Conservation (phyloP, 2,797 vertebrate species). For the Potorous gilbertii region DNA sequence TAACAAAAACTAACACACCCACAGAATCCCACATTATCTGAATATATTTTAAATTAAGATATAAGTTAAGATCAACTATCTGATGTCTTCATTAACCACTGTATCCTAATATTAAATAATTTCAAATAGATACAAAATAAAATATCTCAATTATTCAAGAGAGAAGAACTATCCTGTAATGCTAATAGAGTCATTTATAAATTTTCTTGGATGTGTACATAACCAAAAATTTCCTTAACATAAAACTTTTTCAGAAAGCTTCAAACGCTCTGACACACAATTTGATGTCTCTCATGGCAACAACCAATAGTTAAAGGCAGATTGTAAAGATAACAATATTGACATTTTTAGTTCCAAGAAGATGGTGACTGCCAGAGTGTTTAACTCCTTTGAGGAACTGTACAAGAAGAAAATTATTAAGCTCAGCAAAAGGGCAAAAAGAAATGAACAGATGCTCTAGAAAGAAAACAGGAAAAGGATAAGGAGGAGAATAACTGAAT, state of each 20-base stretch:
- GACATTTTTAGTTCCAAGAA: conserved; percentile 31
- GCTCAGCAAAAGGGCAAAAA: neutral
- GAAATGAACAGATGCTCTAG: conserved; percentile 33
- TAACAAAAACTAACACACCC: neutral
- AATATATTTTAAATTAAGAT: conserved; percentile 50
- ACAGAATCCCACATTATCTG: neutral
- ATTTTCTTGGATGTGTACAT: neutral
- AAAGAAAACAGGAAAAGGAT: neutral
- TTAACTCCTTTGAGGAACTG: conserved; percentile 34
- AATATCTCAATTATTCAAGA: conserved; percentile 36
- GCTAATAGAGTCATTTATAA: neutral
- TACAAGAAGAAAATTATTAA: neutral
- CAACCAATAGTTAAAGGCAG: conserved; percentile 32
- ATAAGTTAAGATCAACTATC: conserved; percentile 23
- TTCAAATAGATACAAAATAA: neutral
- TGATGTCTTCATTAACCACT: conserved; percentile 8
- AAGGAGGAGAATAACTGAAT: conserved; percentile 8
- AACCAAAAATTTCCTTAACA: conserved; percentile 39
- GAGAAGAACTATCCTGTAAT: neutral
- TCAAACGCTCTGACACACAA: conserved; percentile 39
- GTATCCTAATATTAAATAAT: conserved; percentile 38
- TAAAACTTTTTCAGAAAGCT: conserved; percentile 43
- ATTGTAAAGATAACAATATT: conserved; percentile 28
- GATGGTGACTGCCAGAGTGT: neutral
- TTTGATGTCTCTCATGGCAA: neutral